Conservation (phyloP, 2,113 vertebrate genomes). For the Gracilinanus agilis region DNA sequence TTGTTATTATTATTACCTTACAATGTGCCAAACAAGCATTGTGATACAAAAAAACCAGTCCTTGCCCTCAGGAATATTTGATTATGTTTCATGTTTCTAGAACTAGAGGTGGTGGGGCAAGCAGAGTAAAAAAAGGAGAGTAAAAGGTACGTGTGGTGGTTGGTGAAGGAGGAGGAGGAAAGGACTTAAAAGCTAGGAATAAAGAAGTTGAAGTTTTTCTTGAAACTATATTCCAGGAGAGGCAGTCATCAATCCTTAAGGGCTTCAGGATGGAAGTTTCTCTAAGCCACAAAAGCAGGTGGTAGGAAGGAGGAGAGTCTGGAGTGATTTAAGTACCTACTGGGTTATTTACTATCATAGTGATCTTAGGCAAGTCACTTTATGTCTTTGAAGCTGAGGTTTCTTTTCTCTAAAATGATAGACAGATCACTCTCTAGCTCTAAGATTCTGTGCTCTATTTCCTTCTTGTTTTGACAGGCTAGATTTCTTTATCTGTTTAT, state of each 20-base stretch:
- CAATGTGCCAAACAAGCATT: not conserved
- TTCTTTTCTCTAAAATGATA: not conserved
- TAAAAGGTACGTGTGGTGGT: not conserved
- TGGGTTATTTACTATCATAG: not conserved
- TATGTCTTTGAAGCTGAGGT: not conserved
- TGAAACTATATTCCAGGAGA: not conserved
- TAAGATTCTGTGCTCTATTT: not conserved
- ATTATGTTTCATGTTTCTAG: not conserved
- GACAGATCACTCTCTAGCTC: not conserved
- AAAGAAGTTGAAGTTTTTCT: not conserved
- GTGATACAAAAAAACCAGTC: not conserved
- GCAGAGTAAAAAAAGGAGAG: not conserved
- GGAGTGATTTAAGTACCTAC: not conserved
- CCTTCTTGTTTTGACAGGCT: not conserved
- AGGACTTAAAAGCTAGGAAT: not conserved
- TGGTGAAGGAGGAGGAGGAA: not conserved
- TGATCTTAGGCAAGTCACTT: not conserved
- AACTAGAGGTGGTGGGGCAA: not conserved
- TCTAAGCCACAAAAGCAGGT: not conserved
- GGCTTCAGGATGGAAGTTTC: not conserved
- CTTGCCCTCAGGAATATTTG: not conserved
- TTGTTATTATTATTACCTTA: not conserved
- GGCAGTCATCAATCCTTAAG: not conserved
- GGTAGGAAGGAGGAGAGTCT: not conserved
- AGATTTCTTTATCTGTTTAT: not conserved